phyloP scores from a whole-genome alignment of 2,797 vertebrate genomes.

The Loriculus beryllinus region DNA sequence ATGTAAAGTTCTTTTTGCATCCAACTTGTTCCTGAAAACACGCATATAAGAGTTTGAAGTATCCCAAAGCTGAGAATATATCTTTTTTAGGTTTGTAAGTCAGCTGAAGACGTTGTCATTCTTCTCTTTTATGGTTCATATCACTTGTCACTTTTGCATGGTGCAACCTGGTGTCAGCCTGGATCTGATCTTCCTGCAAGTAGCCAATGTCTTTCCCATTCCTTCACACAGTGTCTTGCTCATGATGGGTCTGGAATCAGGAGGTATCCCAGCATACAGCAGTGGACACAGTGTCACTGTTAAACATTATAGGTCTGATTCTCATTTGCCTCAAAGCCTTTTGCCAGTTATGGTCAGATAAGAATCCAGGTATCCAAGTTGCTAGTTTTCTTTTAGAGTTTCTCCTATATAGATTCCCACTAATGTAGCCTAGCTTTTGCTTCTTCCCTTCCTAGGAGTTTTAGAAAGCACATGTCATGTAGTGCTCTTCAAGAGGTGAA shows the following conservation, averaged over 20 bases:
- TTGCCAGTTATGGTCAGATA: background rate
- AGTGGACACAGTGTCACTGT: background rate
- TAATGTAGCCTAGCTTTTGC: slow-evolving; percentile 9
- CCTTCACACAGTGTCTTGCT: background rate
- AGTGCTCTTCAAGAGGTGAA: slow-evolving; percentile 49
- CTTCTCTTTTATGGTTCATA: background rate
- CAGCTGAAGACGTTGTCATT: background rate
- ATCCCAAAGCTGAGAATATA: background rate
- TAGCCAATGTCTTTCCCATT: background rate
- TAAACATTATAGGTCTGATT: background rate
- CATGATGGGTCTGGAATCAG: background rate
- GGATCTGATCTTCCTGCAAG: background rate
- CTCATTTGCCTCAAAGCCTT: background rate
- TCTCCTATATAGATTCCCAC: slow-evolving; percentile 47
- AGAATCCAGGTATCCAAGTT: background rate
- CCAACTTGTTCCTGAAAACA: background rate
- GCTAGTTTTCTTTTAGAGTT: slow-evolving; percentile 43
- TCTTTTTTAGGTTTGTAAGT: background rate
- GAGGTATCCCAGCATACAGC: background rate
- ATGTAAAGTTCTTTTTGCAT: background rate
- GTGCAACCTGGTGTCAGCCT: background rate
- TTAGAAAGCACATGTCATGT: slow-evolving; percentile 8
- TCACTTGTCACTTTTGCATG: background rate
- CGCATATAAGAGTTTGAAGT: background rate
- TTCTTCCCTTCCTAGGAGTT: slow-evolving; percentile 32